A percentile compares a stretch with the other conserved stretches of the same genome.
Conservation (phyloP, 1,140 invertebrate species). For the Eriocheir sinensis region DNA sequence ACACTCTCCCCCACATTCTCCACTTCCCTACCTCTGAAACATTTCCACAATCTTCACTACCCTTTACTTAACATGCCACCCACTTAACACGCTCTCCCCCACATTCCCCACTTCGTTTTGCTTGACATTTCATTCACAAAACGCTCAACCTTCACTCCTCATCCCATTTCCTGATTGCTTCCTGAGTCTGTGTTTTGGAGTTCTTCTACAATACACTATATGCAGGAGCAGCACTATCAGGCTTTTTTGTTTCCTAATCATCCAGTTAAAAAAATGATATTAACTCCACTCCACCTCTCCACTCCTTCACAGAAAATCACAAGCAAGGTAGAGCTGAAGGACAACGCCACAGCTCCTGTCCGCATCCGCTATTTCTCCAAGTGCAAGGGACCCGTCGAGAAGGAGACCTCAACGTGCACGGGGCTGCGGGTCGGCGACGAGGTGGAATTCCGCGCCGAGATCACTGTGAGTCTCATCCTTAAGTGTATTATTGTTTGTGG, state of each 20-base stretch:
- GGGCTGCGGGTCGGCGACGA: slow-evolving; percentile 84
- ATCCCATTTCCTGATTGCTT: too few relatives aligned
- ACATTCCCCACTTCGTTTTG: too few relatives aligned
- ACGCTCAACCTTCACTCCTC: too few relatives aligned
- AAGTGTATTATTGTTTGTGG: too few relatives aligned
- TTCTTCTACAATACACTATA: not conserved
- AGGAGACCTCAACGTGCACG: slow-evolving; percentile 83
- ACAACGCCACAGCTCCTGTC: slow-evolving; percentile 83
- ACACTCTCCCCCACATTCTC: too few relatives aligned
- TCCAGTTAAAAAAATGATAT: too few relatives aligned
- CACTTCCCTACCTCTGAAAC: too few relatives aligned
- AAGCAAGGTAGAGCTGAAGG: slow-evolving; percentile 83
- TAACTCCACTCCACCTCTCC: not conserved
- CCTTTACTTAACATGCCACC: too few relatives aligned
- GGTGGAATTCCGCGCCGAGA: slow-evolving; percentile 80
- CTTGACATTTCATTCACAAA: too few relatives aligned
- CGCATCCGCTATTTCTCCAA: slow-evolving; percentile 84
- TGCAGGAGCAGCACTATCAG: not conserved
- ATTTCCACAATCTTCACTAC: too few relatives aligned
- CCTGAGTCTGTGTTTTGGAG: too few relatives aligned
- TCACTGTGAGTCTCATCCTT: slow-evolving; percentile 77
- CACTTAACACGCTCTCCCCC: too few relatives aligned
- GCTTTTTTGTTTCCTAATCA: not conserved
- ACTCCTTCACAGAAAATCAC: slow-evolving; percentile 82
- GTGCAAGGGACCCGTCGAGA: slow-evolving; percentile 81